Evolutionary conservation across 2,888 invertebrate genomes (phyloP).

Genomic region (Stenurella melanura): DNA sequence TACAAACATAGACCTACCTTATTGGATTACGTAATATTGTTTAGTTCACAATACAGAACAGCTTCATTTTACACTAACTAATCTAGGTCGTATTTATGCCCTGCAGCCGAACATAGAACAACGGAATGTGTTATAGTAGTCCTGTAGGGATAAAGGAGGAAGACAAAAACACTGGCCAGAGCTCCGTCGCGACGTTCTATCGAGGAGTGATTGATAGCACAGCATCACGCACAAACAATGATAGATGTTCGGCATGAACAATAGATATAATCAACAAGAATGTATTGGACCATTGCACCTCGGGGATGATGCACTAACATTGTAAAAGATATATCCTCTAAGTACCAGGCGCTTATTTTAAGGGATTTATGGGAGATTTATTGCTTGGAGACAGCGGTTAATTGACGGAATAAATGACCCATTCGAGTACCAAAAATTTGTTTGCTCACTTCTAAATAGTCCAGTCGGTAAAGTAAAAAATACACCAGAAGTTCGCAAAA

Average conservation of each 20-base stretch:
- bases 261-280: constrained; percentile 43
- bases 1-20: no score
- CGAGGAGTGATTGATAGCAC: constrained; percentile 39
- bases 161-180: constrained; percentile 29
- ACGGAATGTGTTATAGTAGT: constrained; percentile 16
- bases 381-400: constrained; percentile 2
- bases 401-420: constrained; percentile 3
- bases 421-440: not conserved
- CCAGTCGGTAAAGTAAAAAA: no score
- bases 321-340: constrained; percentile 26
- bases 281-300: constrained; percentile 37
- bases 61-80: not conserved
- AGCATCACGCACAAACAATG: constrained; percentile 45
- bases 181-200: not conserved
- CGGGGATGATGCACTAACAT: not conserved
- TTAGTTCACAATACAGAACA: no score
- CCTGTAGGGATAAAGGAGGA: constrained; percentile 22
- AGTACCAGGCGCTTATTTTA: constrained; percentile 31
- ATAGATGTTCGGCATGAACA: constrained; percentile 38
- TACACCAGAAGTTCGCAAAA: no score
- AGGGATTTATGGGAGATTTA: constrained; percentile 16
- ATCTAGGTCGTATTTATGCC: not conserved
- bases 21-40: no score
- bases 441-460: no score
- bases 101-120: not conserved